These are phyloP conservation scores for Ovis canadensis DNA, from an alignment of 2,113 vertebrate species.

Conservation along the genomic window DNA sequence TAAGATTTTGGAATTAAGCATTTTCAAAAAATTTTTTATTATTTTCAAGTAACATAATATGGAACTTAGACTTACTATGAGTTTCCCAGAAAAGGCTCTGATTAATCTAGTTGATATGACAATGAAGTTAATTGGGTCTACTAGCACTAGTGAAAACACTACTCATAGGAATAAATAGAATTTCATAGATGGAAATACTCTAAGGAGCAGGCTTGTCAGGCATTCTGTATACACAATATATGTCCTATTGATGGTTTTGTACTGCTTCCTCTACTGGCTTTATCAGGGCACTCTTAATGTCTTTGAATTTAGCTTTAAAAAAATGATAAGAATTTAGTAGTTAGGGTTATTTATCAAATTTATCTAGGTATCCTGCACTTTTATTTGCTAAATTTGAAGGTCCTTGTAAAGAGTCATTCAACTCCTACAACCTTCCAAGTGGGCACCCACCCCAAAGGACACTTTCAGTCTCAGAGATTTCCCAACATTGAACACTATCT, in stretches of 20 bases:
- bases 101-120: neutral
- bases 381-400: neutral
- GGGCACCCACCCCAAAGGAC: neutral
- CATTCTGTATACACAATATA: neutral
- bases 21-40: neutral
- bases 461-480: neutral
- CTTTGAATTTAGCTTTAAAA: neutral
- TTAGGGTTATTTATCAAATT: neutral
- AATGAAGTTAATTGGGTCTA: neutral
- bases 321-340: neutral
- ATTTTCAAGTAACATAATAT: neutral
- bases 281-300: neutral
- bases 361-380: neutral
- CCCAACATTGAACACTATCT: neutral
- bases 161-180: neutral
- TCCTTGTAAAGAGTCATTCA: neutral
- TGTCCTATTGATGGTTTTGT: neutral
- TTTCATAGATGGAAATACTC: neutral
- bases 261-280: neutral
- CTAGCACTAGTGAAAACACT: neutral
- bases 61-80: neutral
- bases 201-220: neutral
- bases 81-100: neutral
- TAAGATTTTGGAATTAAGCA: constrained; percentile 5
- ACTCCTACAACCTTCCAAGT: neutral